phyloP scores from a whole-genome alignment of 2,888 invertebrate genomes.

The Aphrophora alni region DNA sequence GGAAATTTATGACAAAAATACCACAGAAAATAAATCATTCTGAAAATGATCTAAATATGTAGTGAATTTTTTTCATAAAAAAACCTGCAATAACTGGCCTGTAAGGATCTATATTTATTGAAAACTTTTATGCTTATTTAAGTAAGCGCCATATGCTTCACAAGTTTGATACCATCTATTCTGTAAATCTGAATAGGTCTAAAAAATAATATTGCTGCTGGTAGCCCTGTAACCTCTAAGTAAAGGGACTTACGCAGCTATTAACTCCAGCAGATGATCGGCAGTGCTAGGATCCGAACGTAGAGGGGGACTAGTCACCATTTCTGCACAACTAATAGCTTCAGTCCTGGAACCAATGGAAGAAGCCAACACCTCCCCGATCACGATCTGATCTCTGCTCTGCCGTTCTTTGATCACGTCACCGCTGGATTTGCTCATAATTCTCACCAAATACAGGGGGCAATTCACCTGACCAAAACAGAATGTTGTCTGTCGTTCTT shows the following conservation, averaged over 20 bases:
- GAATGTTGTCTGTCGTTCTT: not conserved
- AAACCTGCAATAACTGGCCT: too few species aligned
- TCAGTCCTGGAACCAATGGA: conserved; percentile 61
- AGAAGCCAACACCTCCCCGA: conserved; percentile 92
- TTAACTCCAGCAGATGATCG: conserved; percentile 78
- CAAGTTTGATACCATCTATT: too few species aligned
- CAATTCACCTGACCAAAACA: conserved; percentile 76
- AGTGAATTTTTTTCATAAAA: too few species aligned
- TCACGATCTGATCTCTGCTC: conserved; percentile 66
- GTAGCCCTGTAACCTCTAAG: not conserved
- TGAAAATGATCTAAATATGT: too few species aligned
- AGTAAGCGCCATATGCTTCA: too few species aligned
- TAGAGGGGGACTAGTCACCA: conserved; percentile 93
- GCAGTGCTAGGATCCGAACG: conserved; percentile 88
- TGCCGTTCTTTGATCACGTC: conserved; percentile 77
- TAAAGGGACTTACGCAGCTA: conserved; percentile 73
- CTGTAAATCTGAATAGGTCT: too few species aligned
- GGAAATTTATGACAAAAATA: too few species aligned
- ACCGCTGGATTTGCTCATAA: conserved; percentile 93
- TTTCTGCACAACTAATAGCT: conserved; percentile 55
- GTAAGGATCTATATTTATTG: too few species aligned
- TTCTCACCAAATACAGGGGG: conserved; percentile 93
- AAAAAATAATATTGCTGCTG: not conserved
- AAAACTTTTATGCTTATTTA: too few species aligned
- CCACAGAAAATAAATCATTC: too few species aligned